Base-by-base conservation (phyloP, 2,797 vertebrate species). In the Parotocinclus haroldoi region DNA sequence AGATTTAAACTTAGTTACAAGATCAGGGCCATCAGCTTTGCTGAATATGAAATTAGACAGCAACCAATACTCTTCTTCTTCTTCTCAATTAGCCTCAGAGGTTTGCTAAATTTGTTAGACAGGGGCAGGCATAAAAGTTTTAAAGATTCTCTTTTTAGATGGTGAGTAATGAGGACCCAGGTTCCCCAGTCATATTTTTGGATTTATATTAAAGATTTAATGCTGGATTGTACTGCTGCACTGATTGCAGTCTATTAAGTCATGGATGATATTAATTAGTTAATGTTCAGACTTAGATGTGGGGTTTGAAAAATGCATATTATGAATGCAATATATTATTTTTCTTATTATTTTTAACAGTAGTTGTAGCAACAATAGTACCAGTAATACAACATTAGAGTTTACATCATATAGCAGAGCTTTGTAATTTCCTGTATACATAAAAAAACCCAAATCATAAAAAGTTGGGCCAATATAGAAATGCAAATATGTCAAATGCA, bases 31-130 rank as follows among this genome's bases (percentile, higher is more conserved):
- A 68, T 50, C 56, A 62, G 52, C 60, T 82, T 71, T 64, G 46
- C 44, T 76, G 74, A 66, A 57, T 56, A 63, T 74, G 71, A 77
- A 74, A 72, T 72, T 74, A 79, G 79, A 82, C 72, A 73, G 78
- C 68, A 72, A 53, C 64, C 44, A 54, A 71, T 73, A 66, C 9
- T 14, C 54, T 39, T 37, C 38, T 36, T 54, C 58, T 65, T 65
- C 62, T 68, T 69, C 57, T 64, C 64, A 76, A 69, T 76, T 78
- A 78, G 76, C 68, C 64, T 66, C 61, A 38, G 56, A 71, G 60
- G 40, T 68, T 71, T 68, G 17, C 58, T 68, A 54, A 76, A 42
- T 52, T 60, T 56, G 49, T 63, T 62, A 18, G 51, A 52, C 61
- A 56, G 71, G 50, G 46, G 55, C 4, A 48, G 3, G 44, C 54